Evolutionary conservation across 1,140 invertebrate species (phyloP), one percentile per base, ranked within the genome.

Genomic region (Coenobita brevimanus): DNA sequence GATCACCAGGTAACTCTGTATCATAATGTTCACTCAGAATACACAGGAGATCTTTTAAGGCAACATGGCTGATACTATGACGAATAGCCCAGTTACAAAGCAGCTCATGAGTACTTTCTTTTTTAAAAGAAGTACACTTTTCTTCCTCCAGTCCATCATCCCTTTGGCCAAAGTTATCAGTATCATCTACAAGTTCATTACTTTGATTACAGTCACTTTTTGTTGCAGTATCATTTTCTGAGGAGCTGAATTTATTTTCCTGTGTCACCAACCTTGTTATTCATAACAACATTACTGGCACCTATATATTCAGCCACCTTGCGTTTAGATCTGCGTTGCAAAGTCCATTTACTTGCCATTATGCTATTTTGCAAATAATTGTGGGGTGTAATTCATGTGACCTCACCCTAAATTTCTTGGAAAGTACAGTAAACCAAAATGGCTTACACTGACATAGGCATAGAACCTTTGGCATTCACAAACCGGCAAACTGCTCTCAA

Each of bases 11-110:
- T 36, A 80, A 10, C 1, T 54, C 21, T 30, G 46, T 21, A 60
- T 80, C 76, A 60, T 60, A 60, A 54, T n/a, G 46, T 0, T 33
- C 54, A 1, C 54, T 57, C 33, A 80, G 0, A 33, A 60, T 60
- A 15, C 24, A 80, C 0, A 60, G 27, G 30, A 80, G 1, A 60
- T 80, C 76, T 60, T 80, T 80, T 30, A 60, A 38, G 50, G 50
- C 76, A 54, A 2, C 43, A 80, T 80, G 76, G 33, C 46, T 80
- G 54, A 80, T 60, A 36, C 57, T 80, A 60, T 80, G 76, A 57
- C 30, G 3, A 27, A 80, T 13, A 33, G 76, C 76, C 76, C 76
- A 57, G 27, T 80, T 54, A 57, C 27, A 60, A 30, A 60, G 54
- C 33, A 80, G 21, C 8, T 60, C 6, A 33, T 57, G 50, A 30